Base-by-base conservation (phyloP, 2,888 invertebrate species). In the Lingula anatina region DNA sequence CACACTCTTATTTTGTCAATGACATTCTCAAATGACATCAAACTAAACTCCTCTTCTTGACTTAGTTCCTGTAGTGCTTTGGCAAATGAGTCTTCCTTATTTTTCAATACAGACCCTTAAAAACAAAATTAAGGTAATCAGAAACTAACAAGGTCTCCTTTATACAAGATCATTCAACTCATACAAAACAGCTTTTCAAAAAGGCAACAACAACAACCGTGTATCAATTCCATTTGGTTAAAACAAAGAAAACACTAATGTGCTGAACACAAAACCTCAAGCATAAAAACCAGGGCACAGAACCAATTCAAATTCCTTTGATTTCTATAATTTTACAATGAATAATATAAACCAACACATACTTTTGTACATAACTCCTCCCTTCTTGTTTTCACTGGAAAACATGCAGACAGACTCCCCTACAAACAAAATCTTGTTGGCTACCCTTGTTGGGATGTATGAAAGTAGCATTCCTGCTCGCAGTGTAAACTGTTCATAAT, bases 391-490 rank as follows among this genome's bases (percentile, higher is more conserved):
- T 23, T 69, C 62, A 41, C 61, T 65, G 53, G 86, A 85, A 71
- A 90, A 87, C 71, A 93, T 84, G 61, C 89, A 85, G 0, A 94
- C 87, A 4, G 90, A 89, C 74, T 90, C 87, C 0, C 93, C 94
- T 66, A 93, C 86, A 65, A 92, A 91, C 27, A 93, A 78, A 53
- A 93, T 87, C 70, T 89, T 90, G 68, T 87, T 85, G 0, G 90
- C 90, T 44, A 89, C 79, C 21, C 86, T 83, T 15, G 85, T 76
- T 3, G 87, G 85, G 51, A 94, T 84, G 68, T 89, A 90, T 53
- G 84, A 82, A 0, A 93, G 93, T 52, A 93, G 81, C 81, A 89
- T 84, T 38, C 83, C 83, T 36, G 85, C 79, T 57, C 84, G 83
- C 15, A 92, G 80, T 9, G 57, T 50, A 55, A 67, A 75, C 27